phyloP scores from a whole-genome alignment of 2,888 invertebrate genomes.

The Ophion costatus region DNA sequence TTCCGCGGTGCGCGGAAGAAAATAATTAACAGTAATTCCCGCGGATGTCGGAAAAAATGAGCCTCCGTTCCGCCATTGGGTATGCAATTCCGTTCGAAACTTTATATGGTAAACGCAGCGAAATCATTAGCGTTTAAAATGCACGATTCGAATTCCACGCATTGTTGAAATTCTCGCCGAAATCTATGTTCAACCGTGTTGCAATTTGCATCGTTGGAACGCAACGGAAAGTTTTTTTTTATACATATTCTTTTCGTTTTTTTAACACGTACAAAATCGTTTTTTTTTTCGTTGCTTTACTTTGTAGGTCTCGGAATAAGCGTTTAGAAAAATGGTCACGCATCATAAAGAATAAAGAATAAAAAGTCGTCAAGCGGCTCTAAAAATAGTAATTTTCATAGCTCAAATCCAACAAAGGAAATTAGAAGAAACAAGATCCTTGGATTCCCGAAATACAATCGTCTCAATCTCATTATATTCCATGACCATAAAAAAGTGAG shows the following conservation, averaged over 20 bases:
- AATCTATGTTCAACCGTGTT: not conserved
- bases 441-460: too few relatives aligned
- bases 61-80: not conserved
- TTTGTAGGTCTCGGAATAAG: too few relatives aligned
- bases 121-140: not conserved
- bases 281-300: not conserved
- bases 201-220: not conserved
- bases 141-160: not conserved
- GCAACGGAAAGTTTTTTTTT: not conserved
- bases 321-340: too few relatives aligned
- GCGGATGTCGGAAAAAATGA: not conserved
- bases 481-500: too few relatives aligned
- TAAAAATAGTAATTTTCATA: too few relatives aligned
- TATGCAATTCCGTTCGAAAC: not conserved
- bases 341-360: too few relatives aligned
- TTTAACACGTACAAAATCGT: not conserved
- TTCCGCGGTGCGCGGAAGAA: not conserved
- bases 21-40: conserved; percentile 7
- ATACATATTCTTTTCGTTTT: not conserved
- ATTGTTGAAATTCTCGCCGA: not conserved
- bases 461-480: too few relatives aligned
- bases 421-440: too few relatives aligned
- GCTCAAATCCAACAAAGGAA: too few relatives aligned
- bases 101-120: not conserved
- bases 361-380: too few relatives aligned